Conservation (phyloP, 2,797 vertebrate species). For the Sebastes miniatus region DNA sequence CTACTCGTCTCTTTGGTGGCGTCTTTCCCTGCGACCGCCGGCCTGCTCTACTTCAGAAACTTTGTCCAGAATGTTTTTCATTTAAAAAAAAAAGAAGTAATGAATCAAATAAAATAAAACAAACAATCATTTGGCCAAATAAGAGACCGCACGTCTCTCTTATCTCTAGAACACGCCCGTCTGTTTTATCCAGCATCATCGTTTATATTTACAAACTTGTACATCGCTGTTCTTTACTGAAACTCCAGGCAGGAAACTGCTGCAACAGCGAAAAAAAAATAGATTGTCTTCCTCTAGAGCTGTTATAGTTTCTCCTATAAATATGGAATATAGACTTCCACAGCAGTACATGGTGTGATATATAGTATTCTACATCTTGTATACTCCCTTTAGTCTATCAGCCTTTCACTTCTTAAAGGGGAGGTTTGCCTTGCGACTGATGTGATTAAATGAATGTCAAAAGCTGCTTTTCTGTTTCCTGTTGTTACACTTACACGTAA, state of each 20-base stretch:
- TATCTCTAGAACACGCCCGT: background rate
- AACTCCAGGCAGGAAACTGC: slow-evolving; percentile 7
- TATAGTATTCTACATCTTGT: slow-evolving; percentile 22
- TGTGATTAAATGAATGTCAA: slow-evolving; percentile 60
- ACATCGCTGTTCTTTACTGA: slow-evolving; percentile 53
- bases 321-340: slow-evolving; percentile 38
- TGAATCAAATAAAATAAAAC: slow-evolving; percentile 35
- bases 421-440: slow-evolving; percentile 65
- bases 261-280: slow-evolving; percentile 18
- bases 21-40: background rate
- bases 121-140: slow-evolving; percentile 59
- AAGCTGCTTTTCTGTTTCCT: slow-evolving; percentile 57
- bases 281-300: slow-evolving; percentile 29
- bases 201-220: slow-evolving; percentile 86
- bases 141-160: slow-evolving; percentile 4
- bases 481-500: slow-evolving; percentile 56
- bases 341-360: slow-evolving; percentile 15
- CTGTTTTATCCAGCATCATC: slow-evolving; percentile 46
- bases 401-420: slow-evolving; percentile 69
- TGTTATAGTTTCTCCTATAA: slow-evolving; percentile 36
- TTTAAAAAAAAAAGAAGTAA: background rate
- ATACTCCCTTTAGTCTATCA: slow-evolving; percentile 61
- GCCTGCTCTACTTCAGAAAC: background rate
- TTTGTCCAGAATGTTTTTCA: slow-evolving; percentile 9
- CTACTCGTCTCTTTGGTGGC: slow-evolving; percentile 62